Base-by-base conservation (phyloP, 2,888 invertebrate species). In the Galeruca laticollis region DNA sequence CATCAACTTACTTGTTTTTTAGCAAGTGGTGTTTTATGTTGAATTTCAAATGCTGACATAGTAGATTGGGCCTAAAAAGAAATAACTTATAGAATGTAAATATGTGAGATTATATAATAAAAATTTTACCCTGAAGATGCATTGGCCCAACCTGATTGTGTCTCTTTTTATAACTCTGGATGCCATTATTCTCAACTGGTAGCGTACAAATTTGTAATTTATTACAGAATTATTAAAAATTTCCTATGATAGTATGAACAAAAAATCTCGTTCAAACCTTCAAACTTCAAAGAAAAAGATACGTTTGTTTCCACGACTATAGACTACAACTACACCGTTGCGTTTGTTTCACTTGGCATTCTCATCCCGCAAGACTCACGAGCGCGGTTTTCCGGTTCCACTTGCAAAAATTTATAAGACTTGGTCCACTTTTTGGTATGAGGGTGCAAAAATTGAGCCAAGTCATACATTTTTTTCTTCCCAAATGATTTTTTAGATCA, bases 1-100 rank as follows among this genome's bases (percentile, higher is more conserved):
- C 18, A 8, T 2, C 10, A 47, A 85, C 86, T 79, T 84, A 89
- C 88, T 67, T 87, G 85, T 82, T 87, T 88, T 78, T 85, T 88
- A 67, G 87, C 87, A 49, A 89, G 79, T 1, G 88, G 86, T 49
- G 87, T 87, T 80, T 89, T 89, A 69, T 89, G 88, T 78, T 89
- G 89, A 57, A 84, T 80, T 81, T 93, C 93, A 82, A 90, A 93
- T 78, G 90, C 91, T 10, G 92, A 92, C 75, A 91, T 81, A 5
- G 89, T 87, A 20, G 88, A 80, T 60, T 82, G 82, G 49, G 88
- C 85, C 83, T 83, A 74, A 75, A 81, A 82, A 61, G 47, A 49
- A 73, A 67, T 15, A 63, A 69, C 69, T 70, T 71, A 35, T 49
- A 35, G 54, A 61, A 54, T 66, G 54, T 64, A 74, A 69, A 64